Evolutionary conservation across 1,140 invertebrate genomes (phyloP), one percentile per base, ranked within the genome.

Genomic region (Zaprionus capensis): DNA sequence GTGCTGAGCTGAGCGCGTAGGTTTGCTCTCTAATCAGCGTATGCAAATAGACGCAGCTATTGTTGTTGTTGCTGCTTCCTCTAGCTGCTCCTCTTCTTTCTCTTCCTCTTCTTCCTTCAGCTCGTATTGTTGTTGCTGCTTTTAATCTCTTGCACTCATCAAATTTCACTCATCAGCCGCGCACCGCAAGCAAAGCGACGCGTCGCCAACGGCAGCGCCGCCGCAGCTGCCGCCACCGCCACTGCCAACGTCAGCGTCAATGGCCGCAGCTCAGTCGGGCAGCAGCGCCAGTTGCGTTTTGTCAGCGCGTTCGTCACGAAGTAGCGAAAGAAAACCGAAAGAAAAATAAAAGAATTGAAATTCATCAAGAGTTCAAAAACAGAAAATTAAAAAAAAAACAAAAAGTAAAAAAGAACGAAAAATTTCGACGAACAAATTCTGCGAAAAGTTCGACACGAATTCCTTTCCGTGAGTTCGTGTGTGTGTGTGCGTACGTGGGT

Each of bases 251-350:
- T 68, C 75, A 62, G 51, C 70, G 65, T 70, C 79, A 81, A 76
- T 64, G 72, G 58, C 78, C 80, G 57, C 53, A 58, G 62, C 70
- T 34, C 70, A 28, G 62, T 59, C 55, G 53, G 34, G 34, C 22
- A 67, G 49, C 67, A 67, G 49, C 67, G 58, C 87, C 84, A 88
- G 84, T 88, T 88, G 84, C 81, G 82, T 84, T 88, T 88, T 76
- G 84, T 81, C 84, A 81, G 84, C 84, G 84, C 71, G 79, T 88
- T 80, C 81, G 84, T 80, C 66, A 90, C 84, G 78, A 83, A 78
- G 78, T 70, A 58, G 44, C 67, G 26, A 38, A 64, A 20, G 44
- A 26, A 9, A 46, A 17, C n/a, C 64, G 24, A 66, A 41, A 51
- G 55, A 26, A 51, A 71, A 24, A 44, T 4, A 57, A 38, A 24